Percentiles rank a stretch among this genome's conserved stretches.
phyloP scores from a whole-genome alignment of 2,113 vertebrate genomes.

The Camelus bactrianus region DNA sequence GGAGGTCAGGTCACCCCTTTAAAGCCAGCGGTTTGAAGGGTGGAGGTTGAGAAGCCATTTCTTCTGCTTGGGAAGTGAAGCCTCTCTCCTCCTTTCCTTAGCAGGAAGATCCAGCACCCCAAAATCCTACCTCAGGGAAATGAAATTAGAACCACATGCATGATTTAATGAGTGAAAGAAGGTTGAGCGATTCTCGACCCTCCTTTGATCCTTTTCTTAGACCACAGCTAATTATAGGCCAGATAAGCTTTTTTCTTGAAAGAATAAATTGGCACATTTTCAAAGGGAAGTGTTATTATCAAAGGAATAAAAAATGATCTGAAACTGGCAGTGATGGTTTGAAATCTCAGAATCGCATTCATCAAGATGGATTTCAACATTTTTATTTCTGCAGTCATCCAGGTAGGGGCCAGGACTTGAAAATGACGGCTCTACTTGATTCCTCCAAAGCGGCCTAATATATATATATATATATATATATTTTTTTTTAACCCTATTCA shows the following conservation, averaged over 20 bases:
- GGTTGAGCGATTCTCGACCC: conserved; percentile 63
- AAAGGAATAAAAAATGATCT: conserved; percentile 84
- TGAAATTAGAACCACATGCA: conserved; percentile 80
- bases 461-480: background rate
- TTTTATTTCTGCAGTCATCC: conserved; percentile 48
- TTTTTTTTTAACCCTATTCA: conserved; percentile 33
- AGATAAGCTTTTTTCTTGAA: conserved; percentile 81
- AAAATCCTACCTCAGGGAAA: conserved; percentile 72
- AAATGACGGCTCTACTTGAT: conserved; percentile 75
- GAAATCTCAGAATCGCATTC: conserved; percentile 66
- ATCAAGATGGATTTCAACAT: conserved; percentile 48
- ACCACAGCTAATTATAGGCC: conserved; percentile 80
- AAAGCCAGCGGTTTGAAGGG: background rate
- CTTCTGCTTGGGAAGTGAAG: conserved; percentile 50
- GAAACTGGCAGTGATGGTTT: conserved; percentile 77
- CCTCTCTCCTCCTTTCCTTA: conserved; percentile 7
- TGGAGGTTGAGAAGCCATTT: background rate
- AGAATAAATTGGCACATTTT: conserved; percentile 83
- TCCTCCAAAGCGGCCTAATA: conserved; percentile 31
- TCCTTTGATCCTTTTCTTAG: conserved; percentile 79
- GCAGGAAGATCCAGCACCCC: conserved; percentile 63
- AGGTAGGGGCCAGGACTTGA: conserved; percentile 58
- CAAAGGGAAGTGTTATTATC: conserved; percentile 83
- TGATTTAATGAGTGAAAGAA: conserved; percentile 82
- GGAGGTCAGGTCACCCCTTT: background rate